Evolutionary conservation across 2,113 vertebrate genomes (phyloP).

Genomic region (Dipodomys ordii): DNA sequence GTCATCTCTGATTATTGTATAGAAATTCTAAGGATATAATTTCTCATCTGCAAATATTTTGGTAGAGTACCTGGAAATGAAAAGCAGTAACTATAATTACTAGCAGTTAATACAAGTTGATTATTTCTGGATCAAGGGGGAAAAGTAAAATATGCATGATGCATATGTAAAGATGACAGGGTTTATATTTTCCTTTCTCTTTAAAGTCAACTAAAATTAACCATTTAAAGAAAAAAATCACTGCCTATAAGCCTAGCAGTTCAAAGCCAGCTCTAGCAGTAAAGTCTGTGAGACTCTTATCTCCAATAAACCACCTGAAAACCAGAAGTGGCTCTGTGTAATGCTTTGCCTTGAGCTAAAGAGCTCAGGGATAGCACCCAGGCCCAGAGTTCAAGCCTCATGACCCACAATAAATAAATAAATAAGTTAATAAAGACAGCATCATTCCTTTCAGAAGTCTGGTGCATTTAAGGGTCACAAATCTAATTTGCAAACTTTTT

Average conservation of each 20-base stretch:
- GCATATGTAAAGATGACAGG: neutral
- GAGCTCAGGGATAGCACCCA: too few relatives aligned
- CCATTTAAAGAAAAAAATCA: neutral
- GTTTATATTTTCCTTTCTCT: neutral
- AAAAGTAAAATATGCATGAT: neutral
- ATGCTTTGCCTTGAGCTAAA: too few relatives aligned
- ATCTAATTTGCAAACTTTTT: conserved; percentile 1
- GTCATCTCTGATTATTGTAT: neutral
- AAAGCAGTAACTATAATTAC: neutral
- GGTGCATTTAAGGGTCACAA: conserved; percentile 4
- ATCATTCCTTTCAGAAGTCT: neutral
- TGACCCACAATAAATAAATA: too few relatives aligned
- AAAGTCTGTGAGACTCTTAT: too few relatives aligned
- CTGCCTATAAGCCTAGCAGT: too few relatives aligned
- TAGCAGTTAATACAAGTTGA: neutral
- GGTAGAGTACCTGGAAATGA: neutral
- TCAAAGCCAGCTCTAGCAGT: too few relatives aligned
- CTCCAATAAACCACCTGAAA: too few relatives aligned
- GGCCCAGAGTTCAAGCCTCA: too few relatives aligned
- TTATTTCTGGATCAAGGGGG: neutral
- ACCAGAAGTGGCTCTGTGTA: too few relatives aligned
- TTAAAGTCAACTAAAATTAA: neutral
- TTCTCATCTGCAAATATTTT: conserved; percentile 15
- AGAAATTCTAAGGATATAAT: conserved; percentile 11
- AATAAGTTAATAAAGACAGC: too few relatives aligned